These are phyloP conservation scores for Cephus nigrinus DNA, from an alignment of 2,888 invertebrate genomes.

Conservation along the genomic window DNA sequence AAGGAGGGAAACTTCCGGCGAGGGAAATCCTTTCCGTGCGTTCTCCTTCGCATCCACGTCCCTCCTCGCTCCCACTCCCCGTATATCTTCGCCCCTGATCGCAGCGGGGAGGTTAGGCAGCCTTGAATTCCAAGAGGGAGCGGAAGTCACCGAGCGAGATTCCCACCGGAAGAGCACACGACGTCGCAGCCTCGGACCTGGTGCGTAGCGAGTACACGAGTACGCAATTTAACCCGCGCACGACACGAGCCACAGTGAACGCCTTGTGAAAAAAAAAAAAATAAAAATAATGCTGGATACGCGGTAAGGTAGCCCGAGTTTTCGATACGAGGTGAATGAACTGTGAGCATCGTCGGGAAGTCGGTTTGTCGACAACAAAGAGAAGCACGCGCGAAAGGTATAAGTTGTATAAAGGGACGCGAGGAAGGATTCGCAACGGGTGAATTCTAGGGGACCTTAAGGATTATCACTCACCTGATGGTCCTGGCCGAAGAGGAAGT, in stretches of 20 bases:
- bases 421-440: background rate
- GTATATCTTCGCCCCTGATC: background rate
- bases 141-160: background rate
- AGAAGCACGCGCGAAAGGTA: slow-evolving; percentile 45
- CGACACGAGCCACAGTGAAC: background rate
- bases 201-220: background rate
- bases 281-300: background rate
- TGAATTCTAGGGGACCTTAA: background rate
- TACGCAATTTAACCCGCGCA: background rate
- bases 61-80: background rate
- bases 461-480: slow-evolving; percentile 60
- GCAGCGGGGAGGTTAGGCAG: background rate
- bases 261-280: background rate
- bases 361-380: background rate
- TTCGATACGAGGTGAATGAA: background rate
- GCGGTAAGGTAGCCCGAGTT: background rate
- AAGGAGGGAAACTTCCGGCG: background rate
- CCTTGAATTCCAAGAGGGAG: background rate
- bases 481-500: slow-evolving; percentile 39
- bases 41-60: background rate
- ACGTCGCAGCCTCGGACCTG: background rate
- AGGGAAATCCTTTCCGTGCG: background rate
- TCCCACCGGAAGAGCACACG: background rate
- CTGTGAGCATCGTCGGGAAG: background rate
- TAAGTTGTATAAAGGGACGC: slow-evolving; percentile 33